A percentile compares a stretch with the other conserved stretches of the same genome.
Conservation (phyloP, 2,113 vertebrate species). For the Erinaceus europaeus region DNA sequence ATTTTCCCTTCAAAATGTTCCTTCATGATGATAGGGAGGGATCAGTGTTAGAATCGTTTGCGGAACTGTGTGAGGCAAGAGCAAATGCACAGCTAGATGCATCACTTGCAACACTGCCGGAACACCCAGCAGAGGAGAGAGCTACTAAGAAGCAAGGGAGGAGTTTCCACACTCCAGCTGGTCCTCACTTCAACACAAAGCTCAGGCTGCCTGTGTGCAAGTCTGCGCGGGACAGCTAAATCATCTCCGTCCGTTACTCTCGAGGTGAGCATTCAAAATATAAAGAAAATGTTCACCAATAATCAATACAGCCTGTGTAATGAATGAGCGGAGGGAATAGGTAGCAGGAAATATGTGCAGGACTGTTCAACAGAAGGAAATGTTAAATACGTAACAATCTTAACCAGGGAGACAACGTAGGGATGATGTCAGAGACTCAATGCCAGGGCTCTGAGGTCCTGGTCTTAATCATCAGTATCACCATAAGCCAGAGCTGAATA, state of each 20-base stretch:
- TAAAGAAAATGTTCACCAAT: neutral
- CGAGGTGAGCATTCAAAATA: neutral
- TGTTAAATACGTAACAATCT: too few relatives aligned
- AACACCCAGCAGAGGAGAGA: too few relatives aligned
- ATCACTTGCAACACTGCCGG: too few relatives aligned
- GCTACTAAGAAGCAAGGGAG: too few relatives aligned
- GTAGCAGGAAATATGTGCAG: neutral
- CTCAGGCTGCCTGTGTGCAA: too few relatives aligned
- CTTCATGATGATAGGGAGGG: neutral
- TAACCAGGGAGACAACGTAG: too few relatives aligned
- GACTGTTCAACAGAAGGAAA: neutral
- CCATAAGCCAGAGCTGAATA: too few relatives aligned
- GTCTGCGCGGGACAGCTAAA: neutral
- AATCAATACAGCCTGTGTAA: neutral
- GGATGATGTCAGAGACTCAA: too few relatives aligned
- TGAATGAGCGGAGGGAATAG: neutral
- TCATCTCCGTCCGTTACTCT: neutral
- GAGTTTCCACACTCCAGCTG: too few relatives aligned
- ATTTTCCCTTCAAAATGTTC: neutral
- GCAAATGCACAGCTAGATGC: neutral
- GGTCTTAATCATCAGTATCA: too few relatives aligned
- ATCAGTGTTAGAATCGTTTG: neutral
- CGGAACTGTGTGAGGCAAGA: neutral
- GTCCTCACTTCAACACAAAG: too few relatives aligned
- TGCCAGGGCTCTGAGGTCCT: too few relatives aligned